phyloP scores from a whole-genome alignment of 2,113 vertebrate genomes.

The Rostratula benghalensis region DNA sequence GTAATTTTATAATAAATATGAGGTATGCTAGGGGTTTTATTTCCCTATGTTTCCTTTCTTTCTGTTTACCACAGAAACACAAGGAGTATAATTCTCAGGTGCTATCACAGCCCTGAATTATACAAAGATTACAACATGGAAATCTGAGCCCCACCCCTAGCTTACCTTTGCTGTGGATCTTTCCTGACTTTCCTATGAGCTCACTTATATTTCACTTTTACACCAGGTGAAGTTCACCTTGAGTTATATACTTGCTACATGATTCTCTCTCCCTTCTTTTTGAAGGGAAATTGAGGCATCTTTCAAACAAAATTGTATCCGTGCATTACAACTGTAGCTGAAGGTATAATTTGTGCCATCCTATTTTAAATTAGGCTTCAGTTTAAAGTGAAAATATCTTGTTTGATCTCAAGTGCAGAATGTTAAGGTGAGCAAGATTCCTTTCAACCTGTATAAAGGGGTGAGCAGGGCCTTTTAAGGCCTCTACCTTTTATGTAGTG shows the following conservation, averaged over 20 bases:
- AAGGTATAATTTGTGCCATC: neutral
- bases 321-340: neutral
- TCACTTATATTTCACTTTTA: accelerated
- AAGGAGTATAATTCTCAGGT: neutral
- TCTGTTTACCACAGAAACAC: neutral
- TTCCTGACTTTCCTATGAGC: neutral
- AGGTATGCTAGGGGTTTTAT: neutral
- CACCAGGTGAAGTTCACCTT: neutral
- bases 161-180: neutral
- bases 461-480: neutral
- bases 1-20: neutral
- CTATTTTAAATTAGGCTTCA: neutral
- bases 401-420: neutral
- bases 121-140: neutral
- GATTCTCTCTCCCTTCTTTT: neutral
- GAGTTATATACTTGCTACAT: neutral
- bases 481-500: neutral
- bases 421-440: neutral
- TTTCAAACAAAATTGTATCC: neutral
- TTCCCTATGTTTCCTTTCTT: neutral
- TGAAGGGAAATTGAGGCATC: neutral
- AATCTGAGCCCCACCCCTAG: neutral
- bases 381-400: neutral
- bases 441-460: neutral
- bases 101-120: neutral